These are phyloP conservation scores for Cecidostiba fungosa DNA, from an alignment of 2,888 invertebrate species.

Conservation along the genomic window DNA sequence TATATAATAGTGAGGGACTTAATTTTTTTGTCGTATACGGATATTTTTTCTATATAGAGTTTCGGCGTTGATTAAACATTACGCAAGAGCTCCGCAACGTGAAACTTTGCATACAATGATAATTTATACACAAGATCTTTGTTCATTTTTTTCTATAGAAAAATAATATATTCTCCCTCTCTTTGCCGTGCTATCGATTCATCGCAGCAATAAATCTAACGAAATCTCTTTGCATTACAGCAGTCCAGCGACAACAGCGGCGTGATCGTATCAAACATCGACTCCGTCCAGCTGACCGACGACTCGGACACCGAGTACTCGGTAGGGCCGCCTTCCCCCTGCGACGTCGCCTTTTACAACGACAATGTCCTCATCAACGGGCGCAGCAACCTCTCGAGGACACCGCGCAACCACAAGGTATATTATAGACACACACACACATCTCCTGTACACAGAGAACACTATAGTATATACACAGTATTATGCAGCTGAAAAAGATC, in stretches of 20 bases:
- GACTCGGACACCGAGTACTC: slow-evolving; percentile 82
- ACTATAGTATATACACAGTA: not conserved
- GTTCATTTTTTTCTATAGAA: no score
- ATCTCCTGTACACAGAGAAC: not conserved
- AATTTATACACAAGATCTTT: no score
- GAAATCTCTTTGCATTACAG: slow-evolving; percentile 4
- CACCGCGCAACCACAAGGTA: slow-evolving; percentile 84
- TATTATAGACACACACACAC: not conserved
- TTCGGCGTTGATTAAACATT: not conserved
- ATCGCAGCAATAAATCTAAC: not conserved
- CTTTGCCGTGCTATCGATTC: not conserved
- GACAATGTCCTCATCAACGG: slow-evolving; percentile 95
- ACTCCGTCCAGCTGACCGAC: slow-evolving; percentile 85
- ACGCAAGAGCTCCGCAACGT: not conserved
- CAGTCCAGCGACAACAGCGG: slow-evolving; percentile 85
- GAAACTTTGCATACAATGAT: no score
- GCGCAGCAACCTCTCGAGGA: slow-evolving; percentile 89
- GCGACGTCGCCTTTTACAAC: slow-evolving; percentile 91
- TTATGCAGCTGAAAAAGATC: slow-evolving; percentile 6
- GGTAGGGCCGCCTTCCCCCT: slow-evolving; percentile 88
- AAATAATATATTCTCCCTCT: no score
- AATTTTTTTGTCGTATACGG: not conserved
- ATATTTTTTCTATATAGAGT: not conserved
- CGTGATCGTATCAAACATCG: slow-evolving; percentile 83
- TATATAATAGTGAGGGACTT: not conserved